phyloP scores from a whole-genome alignment of 1,140 invertebrate genomes.

The Zaprionus vittiger region DNA sequence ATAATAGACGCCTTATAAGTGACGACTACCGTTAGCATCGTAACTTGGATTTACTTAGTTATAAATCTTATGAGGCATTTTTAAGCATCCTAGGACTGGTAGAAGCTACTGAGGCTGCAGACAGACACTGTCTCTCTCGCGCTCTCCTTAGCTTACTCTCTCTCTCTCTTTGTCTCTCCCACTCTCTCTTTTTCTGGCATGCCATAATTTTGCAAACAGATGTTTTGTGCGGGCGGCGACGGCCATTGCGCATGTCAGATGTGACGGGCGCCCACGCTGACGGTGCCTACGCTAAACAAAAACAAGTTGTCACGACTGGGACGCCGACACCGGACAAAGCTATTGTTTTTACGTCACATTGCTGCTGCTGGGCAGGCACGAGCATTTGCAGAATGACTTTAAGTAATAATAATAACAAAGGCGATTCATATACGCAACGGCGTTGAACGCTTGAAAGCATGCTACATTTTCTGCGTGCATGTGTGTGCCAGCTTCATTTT shows the following conservation, averaged over 20 bases:
- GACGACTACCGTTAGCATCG: not conserved
- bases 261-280: conserved; percentile 19
- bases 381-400: conserved; percentile 25
- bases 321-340: conserved; percentile 29
- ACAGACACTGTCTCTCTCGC: conserved; percentile 10
- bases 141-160: not conserved
- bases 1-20: conserved; percentile 1
- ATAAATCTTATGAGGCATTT: conserved; percentile 45
- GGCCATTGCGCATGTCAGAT: conserved; percentile 60
- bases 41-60: conserved; percentile 19
- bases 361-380: conserved; percentile 16
- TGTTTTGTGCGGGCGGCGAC: conserved; percentile 63
- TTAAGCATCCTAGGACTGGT: conserved; percentile 37
- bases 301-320: conserved; percentile 65
- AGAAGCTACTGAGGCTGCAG: conserved; percentile 18
- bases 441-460: conserved; percentile 57
- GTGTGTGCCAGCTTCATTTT: conserved; percentile 36
- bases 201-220: conserved; percentile 58
- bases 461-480: conserved; percentile 41
- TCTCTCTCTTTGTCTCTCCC: conserved; percentile 6
- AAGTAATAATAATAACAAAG: conserved; percentile 59
- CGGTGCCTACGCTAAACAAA: conserved; percentile 72
- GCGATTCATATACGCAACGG: conserved; percentile 30
- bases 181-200: conserved; percentile 13
- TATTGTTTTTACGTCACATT: conserved; percentile 66